Base-by-base conservation (phyloP, 2,797 vertebrate genomes). In the Taenioides sp. region DNA sequence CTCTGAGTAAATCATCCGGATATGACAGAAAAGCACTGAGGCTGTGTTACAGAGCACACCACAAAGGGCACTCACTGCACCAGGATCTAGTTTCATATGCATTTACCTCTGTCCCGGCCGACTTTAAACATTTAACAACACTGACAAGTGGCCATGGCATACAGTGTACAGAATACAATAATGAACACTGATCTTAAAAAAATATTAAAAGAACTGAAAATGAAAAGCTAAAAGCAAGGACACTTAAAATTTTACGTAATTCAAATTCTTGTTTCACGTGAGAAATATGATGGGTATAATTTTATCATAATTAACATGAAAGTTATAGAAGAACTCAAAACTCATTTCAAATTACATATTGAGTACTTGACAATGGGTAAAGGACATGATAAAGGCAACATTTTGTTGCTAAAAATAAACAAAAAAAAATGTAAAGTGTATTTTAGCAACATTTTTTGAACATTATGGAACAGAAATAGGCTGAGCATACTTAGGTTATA, bases 1-100 rank as follows among this genome's bases (percentile, higher is more conserved):
- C 80, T 87, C 73, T 68, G 84, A 80, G 88, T 92, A 93, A 93
- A 93, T 93, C 90, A 93, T 89, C 85, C 84, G 85, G 83, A 89
- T 73, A 81, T 88, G 88, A 92, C 90, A 91, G 80, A 85, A 85
- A 80, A 83, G 75, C 74, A 63, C 79, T 68, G 81, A 76, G 80
- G 84, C 82, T 82, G 83, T 80, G 87, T 77, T 77, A 84, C 75
- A 80, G 79, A 57, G 70, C 83, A 78, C 69, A 75, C 83, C 81
- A 91, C 87, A 91, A 92, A 87, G 86, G 79, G 81, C 88, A 90
- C 76, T 82, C 73, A 74, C 80, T 78, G 76, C 72, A 82, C 66
- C 79, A 75, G 27, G 75, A 80, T 87, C 84, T 70, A 67, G 54
- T 77, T 84, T 79, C 66, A 78, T 76, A 70, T 73, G 79, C 84